These are phyloP conservation scores for Agriotes lineatus DNA, from an alignment of 2,888 invertebrate species.

Conservation along the genomic window DNA sequence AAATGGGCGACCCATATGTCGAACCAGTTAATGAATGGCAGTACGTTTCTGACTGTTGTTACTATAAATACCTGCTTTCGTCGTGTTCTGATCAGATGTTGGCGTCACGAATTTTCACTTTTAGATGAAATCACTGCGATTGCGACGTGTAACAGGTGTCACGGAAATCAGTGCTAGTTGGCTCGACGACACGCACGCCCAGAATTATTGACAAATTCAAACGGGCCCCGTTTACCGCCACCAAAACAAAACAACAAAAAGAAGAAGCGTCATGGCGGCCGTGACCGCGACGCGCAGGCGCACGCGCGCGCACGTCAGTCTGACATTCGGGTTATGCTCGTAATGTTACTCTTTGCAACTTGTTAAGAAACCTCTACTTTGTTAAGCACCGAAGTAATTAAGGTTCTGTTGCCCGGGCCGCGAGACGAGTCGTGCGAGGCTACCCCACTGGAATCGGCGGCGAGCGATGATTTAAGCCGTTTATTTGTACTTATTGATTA, in stretches of 20 bases:
- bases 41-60: no score
- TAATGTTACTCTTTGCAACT: constrained; percentile 43
- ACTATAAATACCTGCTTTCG: no score
- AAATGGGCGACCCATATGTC: no score
- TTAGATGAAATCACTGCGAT: no score
- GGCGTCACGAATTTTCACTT: no score
- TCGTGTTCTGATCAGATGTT: no score
- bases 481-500: constrained; percentile 62
- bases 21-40: no score
- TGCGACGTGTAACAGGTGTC: constrained; percentile 6
- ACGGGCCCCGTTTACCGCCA: constrained; percentile 57
- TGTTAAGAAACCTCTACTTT: constrained; percentile 37
- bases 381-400: constrained; percentile 26
- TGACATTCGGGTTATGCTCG: constrained; percentile 46
- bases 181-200: constrained; percentile 52
- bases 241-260: constrained; percentile 23
- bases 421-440: neutral
- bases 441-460: neutral
- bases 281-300: constrained; percentile 30
- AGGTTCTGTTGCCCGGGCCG: constrained; percentile 15
- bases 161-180: neutral
- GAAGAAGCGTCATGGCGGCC: neutral
- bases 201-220: constrained; percentile 58
- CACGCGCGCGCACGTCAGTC: constrained; percentile 36
- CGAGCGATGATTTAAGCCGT: constrained; percentile 41